Evolutionary conservation across 2,888 invertebrate genomes (phyloP).

Genomic region (Dasysyrphus albostriatus): DNA sequence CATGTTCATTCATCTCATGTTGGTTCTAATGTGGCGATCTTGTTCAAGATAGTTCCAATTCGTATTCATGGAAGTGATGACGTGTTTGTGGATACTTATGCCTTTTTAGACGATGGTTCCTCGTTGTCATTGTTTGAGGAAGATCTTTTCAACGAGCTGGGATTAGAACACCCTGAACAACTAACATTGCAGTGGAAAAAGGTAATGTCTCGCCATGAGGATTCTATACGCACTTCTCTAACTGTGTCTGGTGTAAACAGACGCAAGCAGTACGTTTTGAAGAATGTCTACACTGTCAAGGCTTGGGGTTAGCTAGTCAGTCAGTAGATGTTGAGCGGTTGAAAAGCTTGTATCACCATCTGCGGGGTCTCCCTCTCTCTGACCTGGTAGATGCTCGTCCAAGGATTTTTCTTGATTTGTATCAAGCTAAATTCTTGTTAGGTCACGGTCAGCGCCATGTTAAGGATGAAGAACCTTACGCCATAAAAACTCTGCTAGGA

Average conservation of each 20-base stretch:
- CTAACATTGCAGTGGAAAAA: constrained; percentile 43
- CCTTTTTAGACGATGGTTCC: constrained; percentile 45
- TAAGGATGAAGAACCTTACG: constrained; percentile 24
- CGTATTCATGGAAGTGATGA: constrained; percentile 21
- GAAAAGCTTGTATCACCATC: constrained; percentile 1
- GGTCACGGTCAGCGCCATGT: constrained; percentile 22
- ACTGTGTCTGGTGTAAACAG: neutral
- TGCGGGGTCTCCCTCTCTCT: constrained; percentile 3
- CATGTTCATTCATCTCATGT: constrained; percentile 1
- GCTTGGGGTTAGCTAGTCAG: neutral
- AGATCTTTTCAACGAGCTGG: constrained; percentile 43
- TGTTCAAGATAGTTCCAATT: constrained; percentile 39
- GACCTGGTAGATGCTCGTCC: constrained; percentile 18
- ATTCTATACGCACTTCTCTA: neutral
- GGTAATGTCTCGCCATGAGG: neutral
- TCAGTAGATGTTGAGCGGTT: constrained; percentile 6
- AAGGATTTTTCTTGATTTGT: constrained; percentile 25
- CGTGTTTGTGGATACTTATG: constrained; percentile 31
- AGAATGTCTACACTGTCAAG: constrained; percentile 26
- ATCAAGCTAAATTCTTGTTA: constrained; percentile 35
- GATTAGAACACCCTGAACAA: constrained; percentile 12
- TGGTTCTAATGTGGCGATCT: neutral
- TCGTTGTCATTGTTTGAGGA: constrained; percentile 40
- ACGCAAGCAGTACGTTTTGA: constrained; percentile 10
- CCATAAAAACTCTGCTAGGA: constrained; percentile 28